These are phyloP conservation scores for Cheilosia scutellata DNA, from an alignment of 2,888 invertebrate genomes.

Conservation along the genomic window DNA sequence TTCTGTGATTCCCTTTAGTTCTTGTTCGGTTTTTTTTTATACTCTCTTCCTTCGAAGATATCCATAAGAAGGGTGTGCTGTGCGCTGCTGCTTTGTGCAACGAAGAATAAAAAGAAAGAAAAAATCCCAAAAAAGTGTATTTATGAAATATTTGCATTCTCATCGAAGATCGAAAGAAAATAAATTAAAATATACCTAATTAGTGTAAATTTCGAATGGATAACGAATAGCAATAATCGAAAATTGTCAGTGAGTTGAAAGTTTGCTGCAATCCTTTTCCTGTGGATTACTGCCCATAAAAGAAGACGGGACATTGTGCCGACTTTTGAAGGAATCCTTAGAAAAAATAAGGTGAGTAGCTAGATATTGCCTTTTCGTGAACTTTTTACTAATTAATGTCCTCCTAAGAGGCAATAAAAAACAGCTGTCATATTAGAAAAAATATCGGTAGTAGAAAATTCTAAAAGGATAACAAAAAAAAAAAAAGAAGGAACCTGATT, in stretches of 20 bases:
- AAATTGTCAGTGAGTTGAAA: constrained; percentile 1
- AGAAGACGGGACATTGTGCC: constrained; percentile 31
- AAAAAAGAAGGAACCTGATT: too few species aligned
- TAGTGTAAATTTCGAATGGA: constrained; percentile 17
- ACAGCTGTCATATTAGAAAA: constrained; percentile 50
- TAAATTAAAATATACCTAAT: constrained; percentile 11
- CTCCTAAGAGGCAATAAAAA: background rate
- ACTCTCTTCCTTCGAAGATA: constrained; percentile 71
- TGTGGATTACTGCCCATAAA: constrained; percentile 59
- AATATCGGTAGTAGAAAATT: background rate
- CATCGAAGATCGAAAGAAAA: background rate
- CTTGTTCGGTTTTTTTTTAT: constrained; percentile 47
- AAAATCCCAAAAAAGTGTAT: constrained; percentile 47
- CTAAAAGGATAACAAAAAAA: background rate
- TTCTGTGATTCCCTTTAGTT: constrained; percentile 73
- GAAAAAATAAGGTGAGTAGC: constrained; percentile 40
- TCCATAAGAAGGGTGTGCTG: constrained; percentile 73
- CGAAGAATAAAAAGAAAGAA: constrained; percentile 59
- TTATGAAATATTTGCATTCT: constrained; percentile 57
- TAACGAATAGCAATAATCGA: constrained; percentile 9
- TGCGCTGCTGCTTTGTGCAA: constrained; percentile 75
- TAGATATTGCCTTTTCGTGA: background rate
- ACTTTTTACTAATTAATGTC: too few species aligned
- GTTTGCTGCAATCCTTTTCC: constrained; percentile 8
- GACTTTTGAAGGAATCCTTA: constrained; percentile 16